Percentiles rank a stretch among this genome's conserved stretches.
Conservation (phyloP, 2,113 vertebrate genomes). For the Gymnocephalus cernua region DNA sequence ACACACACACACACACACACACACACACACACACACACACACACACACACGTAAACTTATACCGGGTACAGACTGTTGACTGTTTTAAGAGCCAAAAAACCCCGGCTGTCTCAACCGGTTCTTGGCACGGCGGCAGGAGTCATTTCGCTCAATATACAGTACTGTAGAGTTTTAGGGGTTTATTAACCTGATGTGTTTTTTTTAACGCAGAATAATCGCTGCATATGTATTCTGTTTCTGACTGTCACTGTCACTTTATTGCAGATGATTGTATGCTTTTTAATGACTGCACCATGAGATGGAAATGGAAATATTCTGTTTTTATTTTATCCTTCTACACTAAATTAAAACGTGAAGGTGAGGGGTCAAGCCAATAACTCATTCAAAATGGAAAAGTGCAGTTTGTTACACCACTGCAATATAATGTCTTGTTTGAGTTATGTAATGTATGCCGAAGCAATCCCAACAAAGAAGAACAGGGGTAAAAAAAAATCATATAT, state of each 20-base stretch:
- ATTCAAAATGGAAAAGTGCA: not conserved
- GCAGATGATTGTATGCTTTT: not conserved
- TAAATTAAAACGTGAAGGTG: not conserved
- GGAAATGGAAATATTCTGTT: not conserved
- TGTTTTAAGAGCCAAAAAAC: not conserved
- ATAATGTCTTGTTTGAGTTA: not conserved
- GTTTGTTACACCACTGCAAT: not conserved
- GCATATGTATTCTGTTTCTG: not conserved
- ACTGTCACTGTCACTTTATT: not conserved
- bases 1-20: not conserved
- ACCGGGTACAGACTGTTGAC: not conserved
- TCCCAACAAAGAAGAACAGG: not conserved
- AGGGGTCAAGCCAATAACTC: not conserved
- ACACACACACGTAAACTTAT: not conserved
- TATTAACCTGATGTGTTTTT: not conserved
- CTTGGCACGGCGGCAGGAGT: not conserved
- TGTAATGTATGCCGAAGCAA: not conserved
- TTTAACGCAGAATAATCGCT: not conserved
- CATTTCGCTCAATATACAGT: not conserved
- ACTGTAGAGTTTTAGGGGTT: not conserved
- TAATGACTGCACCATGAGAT: not conserved
- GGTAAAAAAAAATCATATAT: not conserved
- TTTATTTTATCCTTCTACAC: not conserved
- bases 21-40: not conserved
- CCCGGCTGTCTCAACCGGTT: conserved; percentile 31